Evolutionary conservation across 2,888 invertebrate species (phyloP).

Genomic region (Sinotaia quadrata): DNA sequence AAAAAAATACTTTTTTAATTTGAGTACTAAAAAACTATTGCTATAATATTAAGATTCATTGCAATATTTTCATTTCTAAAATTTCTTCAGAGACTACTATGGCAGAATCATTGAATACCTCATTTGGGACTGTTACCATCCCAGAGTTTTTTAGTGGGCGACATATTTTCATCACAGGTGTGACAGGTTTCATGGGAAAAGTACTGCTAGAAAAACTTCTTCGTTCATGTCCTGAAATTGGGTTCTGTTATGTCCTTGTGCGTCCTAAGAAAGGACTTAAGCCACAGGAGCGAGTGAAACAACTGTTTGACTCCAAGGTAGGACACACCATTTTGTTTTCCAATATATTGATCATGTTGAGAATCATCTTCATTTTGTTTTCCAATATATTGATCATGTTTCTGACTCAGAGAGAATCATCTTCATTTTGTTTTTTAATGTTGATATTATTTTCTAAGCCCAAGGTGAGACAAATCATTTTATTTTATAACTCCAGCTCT

Average conservation of each 20-base stretch:
- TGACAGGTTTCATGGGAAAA: conserved; percentile 95
- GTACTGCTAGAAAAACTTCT: conserved; percentile 89
- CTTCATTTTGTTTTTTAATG: neutral
- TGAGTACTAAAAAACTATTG: no score
- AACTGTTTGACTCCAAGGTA: conserved; percentile 85
- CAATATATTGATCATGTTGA: no score
- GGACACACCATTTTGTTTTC: no score
- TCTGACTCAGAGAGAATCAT: neutral
- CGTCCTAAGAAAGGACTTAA: conserved; percentile 81
- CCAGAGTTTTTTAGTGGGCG: conserved; percentile 80
- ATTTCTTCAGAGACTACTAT: neutral
- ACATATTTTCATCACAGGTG: conserved; percentile 91
- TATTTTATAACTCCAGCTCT: neutral
- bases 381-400: neutral
- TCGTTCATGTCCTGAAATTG: conserved; percentile 83
- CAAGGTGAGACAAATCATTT: neutral
- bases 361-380: neutral
- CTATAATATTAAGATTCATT: neutral
- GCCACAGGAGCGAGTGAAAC: conserved; percentile 79
- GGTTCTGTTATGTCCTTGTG: conserved; percentile 83
- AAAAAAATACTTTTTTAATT: no score
- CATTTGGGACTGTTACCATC: conserved; percentile 46
- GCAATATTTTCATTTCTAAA: neutral
- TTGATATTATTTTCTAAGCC: neutral
- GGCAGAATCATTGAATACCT: conserved; percentile 19